A percentile compares a stretch with the other conserved stretches of the same genome.
phyloP scores from a whole-genome alignment of 2,888 invertebrate species.

The Entomobrya multifasciata region DNA sequence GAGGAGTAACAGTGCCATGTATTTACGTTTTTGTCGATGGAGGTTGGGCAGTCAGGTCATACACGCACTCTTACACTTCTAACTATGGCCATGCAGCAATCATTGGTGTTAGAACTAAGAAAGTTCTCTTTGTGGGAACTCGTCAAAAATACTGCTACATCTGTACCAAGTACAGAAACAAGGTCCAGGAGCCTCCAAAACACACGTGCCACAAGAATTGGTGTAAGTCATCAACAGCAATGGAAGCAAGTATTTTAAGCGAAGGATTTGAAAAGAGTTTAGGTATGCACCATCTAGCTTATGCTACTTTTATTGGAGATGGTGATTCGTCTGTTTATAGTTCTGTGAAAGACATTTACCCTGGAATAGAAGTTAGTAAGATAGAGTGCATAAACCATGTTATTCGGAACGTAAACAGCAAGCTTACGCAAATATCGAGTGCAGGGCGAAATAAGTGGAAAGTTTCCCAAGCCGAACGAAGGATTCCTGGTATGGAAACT shows the following conservation, averaged over 20 bases:
- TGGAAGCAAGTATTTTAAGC: slow-evolving; percentile 39
- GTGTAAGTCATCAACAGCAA: not conserved
- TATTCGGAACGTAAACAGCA: not conserved
- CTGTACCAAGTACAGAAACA: not conserved
- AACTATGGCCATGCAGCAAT: slow-evolving; percentile 46
- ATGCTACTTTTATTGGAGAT: slow-evolving; percentile 73
- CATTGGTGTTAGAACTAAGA: slow-evolving; percentile 50
- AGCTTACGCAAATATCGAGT: not conserved
- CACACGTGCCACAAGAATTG: slow-evolving; percentile 10
- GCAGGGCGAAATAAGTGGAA: not conserved
- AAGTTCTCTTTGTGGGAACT: slow-evolving; percentile 65
- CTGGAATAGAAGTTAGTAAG: slow-evolving; percentile 61
- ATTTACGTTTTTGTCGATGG: slow-evolving; percentile 37
- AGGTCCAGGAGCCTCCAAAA: not conserved
- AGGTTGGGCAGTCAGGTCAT: slow-evolving; percentile 17
- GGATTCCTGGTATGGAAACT: not conserved
- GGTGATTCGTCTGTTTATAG: slow-evolving; percentile 74
- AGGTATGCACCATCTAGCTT: slow-evolving; percentile 65
- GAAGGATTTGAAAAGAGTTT: slow-evolving; percentile 73
- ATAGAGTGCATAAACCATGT: slow-evolving; percentile 75
- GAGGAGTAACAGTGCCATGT: not conserved
- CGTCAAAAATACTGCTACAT: slow-evolving; percentile 67
- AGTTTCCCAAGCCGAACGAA: not conserved
- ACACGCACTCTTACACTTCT: slow-evolving; percentile 32
- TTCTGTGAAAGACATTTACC: slow-evolving; percentile 54